Evolutionary conservation across 92 coral and sea anemone species (phyloP), one percentile per base, ranked within the genome.

Genomic region (Zoanthus gigantus): DNA sequence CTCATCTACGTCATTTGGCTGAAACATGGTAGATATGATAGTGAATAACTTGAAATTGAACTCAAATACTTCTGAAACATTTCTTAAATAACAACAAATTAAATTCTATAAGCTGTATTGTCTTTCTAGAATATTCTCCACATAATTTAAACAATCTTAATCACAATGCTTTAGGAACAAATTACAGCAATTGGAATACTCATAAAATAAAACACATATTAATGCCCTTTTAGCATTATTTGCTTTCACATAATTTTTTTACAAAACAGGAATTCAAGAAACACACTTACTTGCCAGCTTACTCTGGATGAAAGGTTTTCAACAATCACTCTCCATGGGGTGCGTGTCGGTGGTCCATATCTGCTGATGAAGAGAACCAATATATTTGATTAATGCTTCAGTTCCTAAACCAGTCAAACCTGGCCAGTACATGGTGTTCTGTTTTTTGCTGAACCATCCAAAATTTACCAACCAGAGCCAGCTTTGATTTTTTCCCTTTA

Each of bases 271-370:
- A 34, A 13, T 58, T 8, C 65, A 15, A 14, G 42, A 37, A 37
- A 2, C 42, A 60, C 8, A 90, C 92, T 72, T 56, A 96, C 98
- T 96, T 96, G 99, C 99, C 99, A 96, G 65, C 98, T 95, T n/a
- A 96, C 96, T n/a, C 98, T 92, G 9, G 98, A 88, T 45, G 99
- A 96, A 28, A 96, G 80, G 89, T 96, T 96, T 76, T 96, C 99
- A 54, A 96, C 94, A 76, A 93, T 86, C 87, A 96, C 78, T 16
- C 99, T 90, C 99, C 99, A 96, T 16, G 98, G 99, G n/a, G 99
- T 96, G 44, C 99, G 95, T 1, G 93, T 91, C 8, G 99, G 99
- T 10, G 99, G 98, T 2, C 99, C 99, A 93, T 96, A 96, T 76
- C 98, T 91, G 32, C 69, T 48, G 58, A 29, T 31, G 58, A 18